Conservation (phyloP, 2,113 vertebrate species). For the Cricetomys ansorgei region DNA sequence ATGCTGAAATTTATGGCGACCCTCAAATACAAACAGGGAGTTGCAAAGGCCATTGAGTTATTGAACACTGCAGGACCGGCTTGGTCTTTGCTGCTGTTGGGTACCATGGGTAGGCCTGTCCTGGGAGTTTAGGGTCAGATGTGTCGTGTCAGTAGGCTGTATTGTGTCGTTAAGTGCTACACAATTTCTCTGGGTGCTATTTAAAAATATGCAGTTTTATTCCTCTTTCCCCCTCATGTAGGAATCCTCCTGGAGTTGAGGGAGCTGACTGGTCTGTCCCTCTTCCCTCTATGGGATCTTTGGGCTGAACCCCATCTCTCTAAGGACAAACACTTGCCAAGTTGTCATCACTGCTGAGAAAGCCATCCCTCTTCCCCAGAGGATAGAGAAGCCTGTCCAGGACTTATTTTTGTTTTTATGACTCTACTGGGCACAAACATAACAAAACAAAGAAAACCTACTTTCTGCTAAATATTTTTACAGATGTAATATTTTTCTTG, state of each 20-base stretch:
- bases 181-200: conserved; percentile 33
- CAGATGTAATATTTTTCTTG: not conserved
- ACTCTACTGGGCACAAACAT: not conserved
- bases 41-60: not conserved
- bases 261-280: not conserved
- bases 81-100: conserved; percentile 12
- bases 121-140: not conserved
- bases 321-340: not conserved
- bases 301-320: not conserved
- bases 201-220: not conserved
- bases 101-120: not conserved
- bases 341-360: not conserved
- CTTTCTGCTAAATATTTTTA: not conserved
- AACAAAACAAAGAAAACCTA: not conserved
- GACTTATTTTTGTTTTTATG: conserved; percentile 49
- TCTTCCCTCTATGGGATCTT: not conserved
- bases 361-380: not conserved
- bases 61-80: not conserved
- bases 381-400: not conserved
- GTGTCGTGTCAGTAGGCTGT: conserved; percentile 48
- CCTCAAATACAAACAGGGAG: not conserved
- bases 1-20: not conserved
- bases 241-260: conserved; percentile 21
- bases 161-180: conserved; percentile 32
- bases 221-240: not conserved